Evolutionary conservation across 2,797 vertebrate genomes (phyloP).

Genomic region (Anisognathus igniventris): DNA sequence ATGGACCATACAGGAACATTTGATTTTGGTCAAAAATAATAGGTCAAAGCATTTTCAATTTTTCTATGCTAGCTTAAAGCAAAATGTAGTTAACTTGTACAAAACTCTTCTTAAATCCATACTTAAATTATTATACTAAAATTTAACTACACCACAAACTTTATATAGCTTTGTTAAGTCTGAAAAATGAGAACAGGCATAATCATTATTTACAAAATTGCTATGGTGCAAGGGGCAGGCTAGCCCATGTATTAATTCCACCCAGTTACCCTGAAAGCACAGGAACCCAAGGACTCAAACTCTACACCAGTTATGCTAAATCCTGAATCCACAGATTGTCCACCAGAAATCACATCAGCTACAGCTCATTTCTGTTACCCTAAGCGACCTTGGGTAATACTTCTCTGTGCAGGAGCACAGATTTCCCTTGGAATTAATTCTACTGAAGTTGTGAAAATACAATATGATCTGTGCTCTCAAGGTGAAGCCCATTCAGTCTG

Average conservation of each 20-base stretch:
- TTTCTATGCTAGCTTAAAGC: not conserved
- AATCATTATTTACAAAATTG: not conserved
- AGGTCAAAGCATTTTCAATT: not conserved
- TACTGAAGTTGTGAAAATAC: not conserved
- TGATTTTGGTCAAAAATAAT: not conserved
- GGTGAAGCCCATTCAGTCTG: not conserved
- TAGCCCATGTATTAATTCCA: not conserved
- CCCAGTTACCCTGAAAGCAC: not conserved
- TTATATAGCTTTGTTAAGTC: not conserved
- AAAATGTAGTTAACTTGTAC: not conserved
- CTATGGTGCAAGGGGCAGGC: not conserved
- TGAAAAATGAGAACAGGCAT: not conserved
- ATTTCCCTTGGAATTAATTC: not conserved
- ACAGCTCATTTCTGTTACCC: not conserved
- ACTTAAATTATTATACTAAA: not conserved
- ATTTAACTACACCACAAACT: not conserved
- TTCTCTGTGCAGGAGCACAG: not conserved
- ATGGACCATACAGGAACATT: not conserved
- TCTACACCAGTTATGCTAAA: not conserved
- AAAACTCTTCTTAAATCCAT: not conserved
- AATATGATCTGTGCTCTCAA: not conserved
- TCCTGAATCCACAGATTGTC: not conserved
- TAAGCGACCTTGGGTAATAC: not conserved
- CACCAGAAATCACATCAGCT: not conserved
- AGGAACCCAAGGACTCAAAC: not conserved